A percentile compares a stretch with the other conserved stretches of the same genome.
These are phyloP conservation scores for Beris morrisii DNA, from an alignment of 2,888 invertebrate species.

Conservation along the genomic window DNA sequence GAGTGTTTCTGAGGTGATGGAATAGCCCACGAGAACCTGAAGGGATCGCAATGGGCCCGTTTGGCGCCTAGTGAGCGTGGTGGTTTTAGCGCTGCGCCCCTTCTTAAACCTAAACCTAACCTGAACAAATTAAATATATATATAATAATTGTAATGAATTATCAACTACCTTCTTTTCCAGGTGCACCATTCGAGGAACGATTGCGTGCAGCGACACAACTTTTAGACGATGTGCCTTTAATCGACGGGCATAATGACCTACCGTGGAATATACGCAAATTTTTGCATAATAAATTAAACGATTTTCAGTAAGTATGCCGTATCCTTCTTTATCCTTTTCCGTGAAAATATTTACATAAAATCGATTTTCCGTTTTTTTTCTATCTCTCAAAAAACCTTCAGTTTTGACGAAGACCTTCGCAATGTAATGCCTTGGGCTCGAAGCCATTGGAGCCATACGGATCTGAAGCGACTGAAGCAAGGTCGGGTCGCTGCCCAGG, in stretches of 20 bases:
- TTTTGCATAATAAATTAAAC: slow-evolving; percentile 83
- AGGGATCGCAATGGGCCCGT: too few relatives aligned
- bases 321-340: slow-evolving; percentile 3
- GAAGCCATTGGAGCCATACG: slow-evolving; percentile 77
- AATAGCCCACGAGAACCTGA: too few relatives aligned
- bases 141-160: too few relatives aligned
- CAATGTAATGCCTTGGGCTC: slow-evolving; percentile 70
- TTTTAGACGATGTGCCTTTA: slow-evolving; percentile 76
- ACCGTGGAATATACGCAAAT: slow-evolving; percentile 89
- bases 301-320: slow-evolving; percentile 67
- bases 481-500: slow-evolving; percentile 79
- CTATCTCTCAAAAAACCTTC: slow-evolving; percentile 32
- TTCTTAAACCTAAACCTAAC: too few relatives aligned
- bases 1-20: too few relatives aligned
- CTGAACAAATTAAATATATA: too few relatives aligned
- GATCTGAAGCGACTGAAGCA: slow-evolving; percentile 72
- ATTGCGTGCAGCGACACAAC: slow-evolving; percentile 70
- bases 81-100: too few relatives aligned
- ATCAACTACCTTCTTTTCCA: slow-evolving; percentile 35
- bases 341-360: slow-evolving; percentile 7
- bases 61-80: too few relatives aligned
- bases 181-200: slow-evolving; percentile 77
- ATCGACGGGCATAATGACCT: slow-evolving; percentile 88
- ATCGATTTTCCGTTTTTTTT: slow-evolving; percentile 8
- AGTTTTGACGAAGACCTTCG: slow-evolving; percentile 70